Evolutionary conservation across 2,888 invertebrate species (phyloP).

Genomic region (Autographa gamma): DNA sequence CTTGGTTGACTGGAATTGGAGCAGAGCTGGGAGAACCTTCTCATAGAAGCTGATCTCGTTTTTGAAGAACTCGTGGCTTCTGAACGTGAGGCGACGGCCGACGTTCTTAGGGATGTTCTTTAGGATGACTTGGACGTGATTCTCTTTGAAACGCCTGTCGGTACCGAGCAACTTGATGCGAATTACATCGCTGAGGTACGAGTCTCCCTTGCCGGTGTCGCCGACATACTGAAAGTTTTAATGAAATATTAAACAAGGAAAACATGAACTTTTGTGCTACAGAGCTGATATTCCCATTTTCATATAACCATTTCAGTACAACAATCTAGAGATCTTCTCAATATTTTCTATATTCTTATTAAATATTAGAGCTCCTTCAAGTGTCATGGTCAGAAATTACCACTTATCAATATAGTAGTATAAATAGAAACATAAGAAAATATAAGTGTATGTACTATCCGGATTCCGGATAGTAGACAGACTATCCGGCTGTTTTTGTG

Average conservation of each 20-base stretch:
- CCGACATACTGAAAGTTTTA: conserved; percentile 77
- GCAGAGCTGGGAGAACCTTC: conserved; percentile 81
- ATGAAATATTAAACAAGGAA: background rate
- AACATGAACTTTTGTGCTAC: background rate
- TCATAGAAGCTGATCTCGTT: conserved; percentile 92
- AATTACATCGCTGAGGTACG: conserved; percentile 91
- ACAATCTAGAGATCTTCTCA: background rate
- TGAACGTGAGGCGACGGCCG: conserved; percentile 90
- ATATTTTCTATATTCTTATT: too few species aligned
- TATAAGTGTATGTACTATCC: too few species aligned
- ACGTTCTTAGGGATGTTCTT: conserved; percentile 91
- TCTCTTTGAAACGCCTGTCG: conserved; percentile 63
- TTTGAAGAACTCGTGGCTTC: conserved; percentile 91
- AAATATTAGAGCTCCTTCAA: too few species aligned
- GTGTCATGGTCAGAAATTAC: too few species aligned
- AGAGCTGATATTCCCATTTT: background rate
- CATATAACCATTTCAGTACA: background rate
- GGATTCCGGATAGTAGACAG: too few species aligned
- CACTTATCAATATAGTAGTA: too few species aligned
- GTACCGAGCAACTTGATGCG: conserved; percentile 88
- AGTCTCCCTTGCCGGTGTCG: conserved; percentile 90
- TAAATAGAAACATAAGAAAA: too few species aligned
- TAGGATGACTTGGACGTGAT: conserved; percentile 88
- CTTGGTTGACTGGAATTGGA: conserved; percentile 80
- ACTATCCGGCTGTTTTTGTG: too few species aligned